Conservation (phyloP, 2,888 invertebrate species). For the Petrolisthes manimaculis region DNA sequence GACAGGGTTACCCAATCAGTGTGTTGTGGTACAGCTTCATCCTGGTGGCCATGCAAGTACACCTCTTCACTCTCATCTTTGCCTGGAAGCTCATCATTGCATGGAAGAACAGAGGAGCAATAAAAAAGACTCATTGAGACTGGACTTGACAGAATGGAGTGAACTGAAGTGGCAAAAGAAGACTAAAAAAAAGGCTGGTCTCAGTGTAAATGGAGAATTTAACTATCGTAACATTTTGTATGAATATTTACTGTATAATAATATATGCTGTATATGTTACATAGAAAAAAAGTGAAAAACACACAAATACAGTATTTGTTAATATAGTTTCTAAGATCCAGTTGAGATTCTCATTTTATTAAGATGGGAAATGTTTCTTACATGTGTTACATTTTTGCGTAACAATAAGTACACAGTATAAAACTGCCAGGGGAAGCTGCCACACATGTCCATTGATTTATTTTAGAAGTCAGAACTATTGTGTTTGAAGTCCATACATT, state of each 20-base stretch:
- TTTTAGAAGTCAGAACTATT: too few relatives aligned
- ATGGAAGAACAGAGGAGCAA: slow-evolving; percentile 73
- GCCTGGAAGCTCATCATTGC: slow-evolving; percentile 84
- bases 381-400: neutral
- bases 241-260: neutral
- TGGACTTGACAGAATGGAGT: neutral
- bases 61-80: slow-evolving; percentile 87
- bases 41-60: slow-evolving; percentile 87
- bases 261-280: slow-evolving; percentile 7
- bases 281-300: neutral
- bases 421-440: slow-evolving; percentile 14
- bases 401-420: neutral
- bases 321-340: slow-evolving; percentile 5
- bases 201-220: slow-evolving; percentile 6
- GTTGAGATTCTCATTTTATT: neutral
- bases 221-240: neutral
- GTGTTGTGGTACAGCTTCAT: slow-evolving; percentile 93
- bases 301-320: slow-evolving; percentile 16
- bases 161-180: neutral
- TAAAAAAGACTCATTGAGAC: slow-evolving; percentile 46
- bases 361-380: neutral
- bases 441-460: neutral
- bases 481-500: too few relatives aligned
- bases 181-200: neutral
- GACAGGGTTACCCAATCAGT: slow-evolving; percentile 90